Evolutionary conservation across 1,140 invertebrate species (phyloP), one percentile per base, ranked within the genome.

Genomic region (Agrilus planipennis): DNA sequence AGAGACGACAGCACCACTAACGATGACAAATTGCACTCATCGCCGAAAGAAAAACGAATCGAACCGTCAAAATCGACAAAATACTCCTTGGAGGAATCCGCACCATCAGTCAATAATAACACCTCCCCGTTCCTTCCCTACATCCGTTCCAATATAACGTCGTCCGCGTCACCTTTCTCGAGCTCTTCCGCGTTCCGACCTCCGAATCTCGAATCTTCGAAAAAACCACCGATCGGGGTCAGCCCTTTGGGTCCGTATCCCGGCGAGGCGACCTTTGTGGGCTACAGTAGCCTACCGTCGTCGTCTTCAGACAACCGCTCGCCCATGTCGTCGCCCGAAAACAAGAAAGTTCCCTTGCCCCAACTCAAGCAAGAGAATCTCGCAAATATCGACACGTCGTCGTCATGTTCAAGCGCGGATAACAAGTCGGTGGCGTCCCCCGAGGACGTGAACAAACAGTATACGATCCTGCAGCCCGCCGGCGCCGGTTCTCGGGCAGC

Each of bases 391-490:
- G 44, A 38, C 1, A 41, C 21, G 9, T 34, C 39, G 29, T 41
- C 35, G 16, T 10, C 35, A 5, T 22, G 35, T 22, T 29, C 46
- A 22, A 41, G 36, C 18, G 42, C 51, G 22, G 31, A 38, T 16
- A 54, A 51, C 12, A 43, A 43, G 25, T 58, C 66, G 11, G 62
- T 65, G 0, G 64, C 63, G 15, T 73, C 72, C 15, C 72, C 73
- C 0, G 73, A 75, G 41, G 58, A 63, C 1, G 62, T 58, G 27
- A 22, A 67, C 65, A 44, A 73, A 61, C 83, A 87, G 52, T 88
- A 87, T 52, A 88, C 84, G 11, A 84, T 86, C 34, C 64, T 87
- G 12, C 84, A 88, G 55, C 84, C 84, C 1, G 83, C 84, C 6
- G 78, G 76, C 11, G 70, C 75, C 0, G 78, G 80, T 2, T 85